These are phyloP conservation scores for Lophius piscatorius DNA, from an alignment of 2,113 vertebrate genomes.

Conservation along the genomic window DNA sequence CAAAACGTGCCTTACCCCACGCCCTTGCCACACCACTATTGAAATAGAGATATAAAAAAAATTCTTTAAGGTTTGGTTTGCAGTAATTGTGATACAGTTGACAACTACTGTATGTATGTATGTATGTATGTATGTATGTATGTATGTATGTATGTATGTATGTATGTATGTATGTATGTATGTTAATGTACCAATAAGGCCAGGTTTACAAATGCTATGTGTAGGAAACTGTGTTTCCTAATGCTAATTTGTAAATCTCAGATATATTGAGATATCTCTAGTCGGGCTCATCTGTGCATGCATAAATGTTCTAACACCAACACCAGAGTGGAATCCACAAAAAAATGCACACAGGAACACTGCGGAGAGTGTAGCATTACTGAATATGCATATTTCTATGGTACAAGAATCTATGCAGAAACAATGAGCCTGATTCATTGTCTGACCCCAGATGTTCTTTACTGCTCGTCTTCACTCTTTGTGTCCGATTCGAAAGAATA, in stretches of 20 bases:
- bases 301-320: slow-evolving; percentile 33
- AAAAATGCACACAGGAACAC: slow-evolving; percentile 27
- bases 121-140: too few relatives aligned
- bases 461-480: slow-evolving; percentile 61
- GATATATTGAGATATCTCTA: background rate
- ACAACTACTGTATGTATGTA: too few relatives aligned
- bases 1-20: slow-evolving; percentile 87
- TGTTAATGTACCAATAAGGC: too few relatives aligned
- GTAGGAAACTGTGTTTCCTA: too few relatives aligned
- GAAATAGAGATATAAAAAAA: slow-evolving; percentile 7
- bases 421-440: slow-evolving; percentile 77
- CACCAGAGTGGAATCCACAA: slow-evolving; percentile 18
- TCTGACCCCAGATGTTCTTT: slow-evolving; percentile 71
- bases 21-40: slow-evolving; percentile 89
- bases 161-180: too few relatives aligned
- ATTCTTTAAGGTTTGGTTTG: slow-evolving; percentile 12
- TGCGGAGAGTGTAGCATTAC: slow-evolving; percentile 37
- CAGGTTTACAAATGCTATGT: too few relatives aligned
- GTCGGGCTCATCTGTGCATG: slow-evolving; percentile 8
- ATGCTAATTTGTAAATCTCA: slow-evolving; percentile 1
- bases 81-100: background rate
- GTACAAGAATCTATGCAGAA: slow-evolving; percentile 55
- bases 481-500: slow-evolving; percentile 72
- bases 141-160: too few relatives aligned
- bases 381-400: slow-evolving; percentile 66